Evolutionary conservation across 2,797 vertebrate genomes (phyloP), one percentile per base, ranked within the genome.

Genomic region (Rhinichthys osculus): DNA sequence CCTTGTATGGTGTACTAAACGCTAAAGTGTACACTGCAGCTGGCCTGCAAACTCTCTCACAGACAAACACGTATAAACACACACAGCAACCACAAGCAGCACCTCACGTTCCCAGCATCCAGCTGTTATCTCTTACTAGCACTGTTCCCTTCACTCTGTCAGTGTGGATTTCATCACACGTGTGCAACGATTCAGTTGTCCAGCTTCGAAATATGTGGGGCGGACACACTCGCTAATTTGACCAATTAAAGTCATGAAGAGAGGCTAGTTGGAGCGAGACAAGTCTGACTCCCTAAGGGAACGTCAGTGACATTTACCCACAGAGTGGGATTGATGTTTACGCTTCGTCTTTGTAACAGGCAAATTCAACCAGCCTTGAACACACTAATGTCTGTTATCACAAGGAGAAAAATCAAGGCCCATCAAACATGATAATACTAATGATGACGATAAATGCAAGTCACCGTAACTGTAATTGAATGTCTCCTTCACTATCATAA

Each of bases 251-350:
- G 76, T 14, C 54, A 81, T 27, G 16, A 67, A 77, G 80, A 73
- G 44, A 67, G 59, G 64, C 72, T 81, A 83, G 83, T 44, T 27
- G 21, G 38, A 82, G 52, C 23, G 38, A 82, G 67, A 62, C 33
- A 44, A 50, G 76, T 57, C 21, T 30, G 17, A 50, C 74, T 82
- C 76, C 87, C 79, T 54, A 11, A 71, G 79, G 86, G 74, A 78
- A 70, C 40, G 23, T 59, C 70, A 82, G 81, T 84, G 81, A 84
- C 83, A 82, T 88, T 85, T 80, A 72, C 27, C 50, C 81, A 79
- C 44, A 81, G 81, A 83, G 23, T 72, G 38, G 71, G 83, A 85
- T 89, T 79, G 86, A 85, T 85, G 82, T 88, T 90, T 86, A 69
- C 64, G 42, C 86, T 89, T 80, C 77, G 6, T 44, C 57, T 79